Evolutionary conservation across 30 jellyfish, hydroid and myxozoan genomes (phyloP).

Genomic region (Aurelia aurita): DNA sequence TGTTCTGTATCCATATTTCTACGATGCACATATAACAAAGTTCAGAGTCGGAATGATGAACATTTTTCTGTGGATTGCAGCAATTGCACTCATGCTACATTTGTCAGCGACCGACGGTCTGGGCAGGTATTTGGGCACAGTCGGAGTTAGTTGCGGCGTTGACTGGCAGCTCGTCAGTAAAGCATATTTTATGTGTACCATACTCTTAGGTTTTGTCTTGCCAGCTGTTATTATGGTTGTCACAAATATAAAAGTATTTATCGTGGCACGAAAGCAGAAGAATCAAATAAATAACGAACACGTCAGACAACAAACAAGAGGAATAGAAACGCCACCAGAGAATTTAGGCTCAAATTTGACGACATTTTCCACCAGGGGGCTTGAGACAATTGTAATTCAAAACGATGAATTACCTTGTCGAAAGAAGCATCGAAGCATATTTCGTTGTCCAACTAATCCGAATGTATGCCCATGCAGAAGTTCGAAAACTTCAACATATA

Average conservation of each 20-base stretch:
- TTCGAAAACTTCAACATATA: too few relatives aligned
- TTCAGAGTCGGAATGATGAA: background rate
- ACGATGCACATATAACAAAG: constrained; percentile 12
- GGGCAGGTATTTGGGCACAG: constrained; percentile 6
- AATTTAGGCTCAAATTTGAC: background rate
- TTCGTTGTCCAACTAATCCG: too few relatives aligned
- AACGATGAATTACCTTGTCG: too few relatives aligned
- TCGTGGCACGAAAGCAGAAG: constrained; percentile 33
- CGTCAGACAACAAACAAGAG: background rate
- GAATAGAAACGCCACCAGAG: too few relatives aligned
- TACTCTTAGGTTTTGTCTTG: background rate
- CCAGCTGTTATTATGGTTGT: constrained; percentile 17
- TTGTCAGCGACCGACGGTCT: constrained; percentile 24
- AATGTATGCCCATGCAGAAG: too few relatives aligned
- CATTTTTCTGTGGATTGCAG: constrained; percentile 7
- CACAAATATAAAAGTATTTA: constrained; percentile 33
- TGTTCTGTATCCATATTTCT: constrained; percentile 28
- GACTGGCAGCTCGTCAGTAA: constrained; percentile 15
- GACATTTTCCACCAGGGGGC: background rate
- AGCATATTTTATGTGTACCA: background rate
- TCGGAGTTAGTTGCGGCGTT: constrained; percentile 46
- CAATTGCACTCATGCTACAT: constrained; percentile 6
- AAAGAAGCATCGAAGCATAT: too few relatives aligned
- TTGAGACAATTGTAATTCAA: too few relatives aligned
- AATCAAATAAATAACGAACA: background rate